Base-by-base conservation (phyloP, 2,113 vertebrate species). In the Beaufortia kweichowensis region DNA sequence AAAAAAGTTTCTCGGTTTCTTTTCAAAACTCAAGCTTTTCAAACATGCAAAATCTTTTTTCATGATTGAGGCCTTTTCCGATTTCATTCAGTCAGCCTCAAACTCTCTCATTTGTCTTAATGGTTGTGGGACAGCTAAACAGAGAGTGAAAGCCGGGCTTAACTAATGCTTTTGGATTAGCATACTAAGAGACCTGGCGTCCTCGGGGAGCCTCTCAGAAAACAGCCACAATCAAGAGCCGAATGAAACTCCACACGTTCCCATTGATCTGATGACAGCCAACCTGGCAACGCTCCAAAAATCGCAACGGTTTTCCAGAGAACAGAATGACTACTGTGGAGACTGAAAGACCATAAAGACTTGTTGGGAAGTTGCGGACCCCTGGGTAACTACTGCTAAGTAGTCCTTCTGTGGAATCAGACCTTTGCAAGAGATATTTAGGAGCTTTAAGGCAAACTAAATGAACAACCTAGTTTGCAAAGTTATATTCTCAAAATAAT, bases 281-380 rank as follows among this genome's bases (percentile, higher is more conserved):
- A n/a, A 39, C 46, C 81, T 82, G 81, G 81, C 60, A 67, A 24
- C 67, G 50, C 19, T 39, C 81, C 81, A 17, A 43, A 68, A 66
- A 66, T 69, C 81, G 66, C 41, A 82, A 82, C 73, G 67, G 77
- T 62, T 65, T 63, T 74, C 43, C 19, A 11, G 29, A 74, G 61
- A 55, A 21, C 11, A 78, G 6, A 43, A 14, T 48, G 31, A 46
- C 4, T 21, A 39, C 21, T 26, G 53, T 57, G 53, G 14, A 71
- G 53, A 33, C 68, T 39, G 21, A 71, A 71, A 71, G 39, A 57
- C 4, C 1, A 26, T 43, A 23, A 41, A 3, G 33, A 28, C 68
- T 71, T 71, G 21, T 69, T 28, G 48, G n/a, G 48, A 71, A 59
- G 21, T 28, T 48, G 29, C 28, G 55, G 68, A 41, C 59, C 17